phyloP scores from a whole-genome alignment of 1,140 invertebrate species.

The Calycopis cecrops region DNA sequence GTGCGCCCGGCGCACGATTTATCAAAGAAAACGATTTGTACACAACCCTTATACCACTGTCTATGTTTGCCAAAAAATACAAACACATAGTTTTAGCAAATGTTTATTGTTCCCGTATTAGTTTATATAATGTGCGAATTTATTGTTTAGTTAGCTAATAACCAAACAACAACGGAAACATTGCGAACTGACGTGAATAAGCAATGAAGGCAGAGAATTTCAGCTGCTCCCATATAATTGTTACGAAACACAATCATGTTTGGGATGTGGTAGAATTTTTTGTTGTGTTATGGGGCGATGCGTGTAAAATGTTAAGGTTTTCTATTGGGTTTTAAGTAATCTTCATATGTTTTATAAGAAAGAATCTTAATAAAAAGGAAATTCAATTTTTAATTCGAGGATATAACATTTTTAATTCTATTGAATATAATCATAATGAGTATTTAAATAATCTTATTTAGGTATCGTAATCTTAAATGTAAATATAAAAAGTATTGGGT shows the following conservation, averaged over 20 bases:
- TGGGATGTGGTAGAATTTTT: background rate
- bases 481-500: no score
- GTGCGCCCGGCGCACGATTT: constrained; percentile 38
- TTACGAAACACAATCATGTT: background rate
- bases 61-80: constrained; percentile 41
- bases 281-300: background rate
- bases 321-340: no score
- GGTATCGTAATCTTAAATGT: no score
- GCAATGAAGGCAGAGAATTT: constrained; percentile 14
- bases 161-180: constrained; percentile 21
- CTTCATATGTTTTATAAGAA: no score
- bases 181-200: constrained; percentile 22
- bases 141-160: constrained; percentile 21
- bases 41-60: constrained; percentile 42
- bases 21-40: constrained; percentile 64
- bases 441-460: no score
- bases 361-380: no score
- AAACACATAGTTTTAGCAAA: constrained; percentile 27
- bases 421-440: no score
- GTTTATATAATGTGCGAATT: constrained; percentile 19
- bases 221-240: constrained; percentile 5
- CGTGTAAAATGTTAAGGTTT: background rate
- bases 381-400: no score
- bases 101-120: constrained; percentile 21
- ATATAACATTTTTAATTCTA: no score